Conservation (phyloP, 2,113 vertebrate genomes). For the Todiramphus saurophagus region DNA sequence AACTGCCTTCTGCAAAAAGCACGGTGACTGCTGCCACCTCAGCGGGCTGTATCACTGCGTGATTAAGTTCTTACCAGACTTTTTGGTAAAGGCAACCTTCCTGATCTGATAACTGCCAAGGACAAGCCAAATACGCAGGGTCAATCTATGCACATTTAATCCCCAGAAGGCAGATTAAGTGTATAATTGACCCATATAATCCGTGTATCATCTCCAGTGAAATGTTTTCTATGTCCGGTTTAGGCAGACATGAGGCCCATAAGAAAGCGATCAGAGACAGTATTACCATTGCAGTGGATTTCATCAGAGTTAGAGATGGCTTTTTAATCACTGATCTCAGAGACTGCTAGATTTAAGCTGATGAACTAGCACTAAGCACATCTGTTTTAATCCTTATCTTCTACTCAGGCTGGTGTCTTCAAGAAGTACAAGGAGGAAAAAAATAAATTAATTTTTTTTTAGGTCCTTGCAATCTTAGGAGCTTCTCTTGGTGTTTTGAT, state of each 20-base stretch:
- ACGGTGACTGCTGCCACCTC: slow-evolving; percentile 28
- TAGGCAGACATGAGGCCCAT: slow-evolving; percentile 70
- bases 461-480: slow-evolving; percentile 77
- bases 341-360: slow-evolving; percentile 86
- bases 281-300: slow-evolving; percentile 84
- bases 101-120: slow-evolving; percentile 93
- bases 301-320: slow-evolving; percentile 86
- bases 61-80: slow-evolving; percentile 82
- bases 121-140: slow-evolving; percentile 92
- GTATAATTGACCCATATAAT: slow-evolving; percentile 99
- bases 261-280: slow-evolving; percentile 69
- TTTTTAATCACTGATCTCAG: slow-evolving; percentile 96
- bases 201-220: slow-evolving; percentile 87
- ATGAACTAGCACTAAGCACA: slow-evolving; percentile 91
- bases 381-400: slow-evolving; percentile 96
- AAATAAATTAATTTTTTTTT: slow-evolving; percentile 88
- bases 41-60: slow-evolving; percentile 56
- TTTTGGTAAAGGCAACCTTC: slow-evolving; percentile 84
- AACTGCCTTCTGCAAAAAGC: slow-evolving; percentile 64
- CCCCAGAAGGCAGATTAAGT: slow-evolving; percentile 95
- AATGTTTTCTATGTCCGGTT: slow-evolving; percentile 75
- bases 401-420: slow-evolving; percentile 86
- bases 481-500: slow-evolving; percentile 78
- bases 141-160: slow-evolving; percentile 95
- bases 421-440: slow-evolving; percentile 83